A percentile compares a stretch with the other conserved stretches of the same genome.
Conservation (phyloP, 2,888 invertebrate genomes). For the Pomacea canaliculata region DNA sequence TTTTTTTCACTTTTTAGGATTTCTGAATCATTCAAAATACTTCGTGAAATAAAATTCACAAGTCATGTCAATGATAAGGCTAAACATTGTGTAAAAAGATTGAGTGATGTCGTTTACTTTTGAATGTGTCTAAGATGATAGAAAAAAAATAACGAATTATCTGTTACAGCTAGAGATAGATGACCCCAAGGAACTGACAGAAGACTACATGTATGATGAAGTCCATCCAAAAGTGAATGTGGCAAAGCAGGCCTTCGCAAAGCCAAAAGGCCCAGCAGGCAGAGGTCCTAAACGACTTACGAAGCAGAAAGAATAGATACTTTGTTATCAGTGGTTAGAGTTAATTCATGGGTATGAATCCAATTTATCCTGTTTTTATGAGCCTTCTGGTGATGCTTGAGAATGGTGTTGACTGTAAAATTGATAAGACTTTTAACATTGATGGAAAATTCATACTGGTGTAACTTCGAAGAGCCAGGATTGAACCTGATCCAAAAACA, state of each 20-base stretch:
- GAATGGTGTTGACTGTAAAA: neutral
- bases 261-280: constrained; percentile 95
- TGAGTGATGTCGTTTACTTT: no score
- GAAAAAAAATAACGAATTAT: neutral
- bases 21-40: neutral
- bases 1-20: neutral
- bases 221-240: constrained; percentile 88
- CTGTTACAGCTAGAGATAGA: constrained; percentile 88
- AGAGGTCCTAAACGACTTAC: constrained; percentile 80
- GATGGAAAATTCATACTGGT: no score
- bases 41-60: no score
- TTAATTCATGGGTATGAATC: neutral
- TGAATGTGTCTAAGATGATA: no score
- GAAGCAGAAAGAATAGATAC: constrained; percentile 25
- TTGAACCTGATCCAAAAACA: no score
- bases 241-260: constrained; percentile 78
- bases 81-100: no score
- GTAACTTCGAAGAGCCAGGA: no score
- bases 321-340: neutral
- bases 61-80: no score
- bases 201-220: constrained; percentile 91
- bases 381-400: neutral
- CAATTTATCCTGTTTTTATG: neutral
- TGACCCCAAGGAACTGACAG: constrained; percentile 88
- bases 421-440: no score